Base-by-base conservation (phyloP, 30 jellyfish, hydroid and myxozoan genomes). In the Morbakka virulenta region DNA sequence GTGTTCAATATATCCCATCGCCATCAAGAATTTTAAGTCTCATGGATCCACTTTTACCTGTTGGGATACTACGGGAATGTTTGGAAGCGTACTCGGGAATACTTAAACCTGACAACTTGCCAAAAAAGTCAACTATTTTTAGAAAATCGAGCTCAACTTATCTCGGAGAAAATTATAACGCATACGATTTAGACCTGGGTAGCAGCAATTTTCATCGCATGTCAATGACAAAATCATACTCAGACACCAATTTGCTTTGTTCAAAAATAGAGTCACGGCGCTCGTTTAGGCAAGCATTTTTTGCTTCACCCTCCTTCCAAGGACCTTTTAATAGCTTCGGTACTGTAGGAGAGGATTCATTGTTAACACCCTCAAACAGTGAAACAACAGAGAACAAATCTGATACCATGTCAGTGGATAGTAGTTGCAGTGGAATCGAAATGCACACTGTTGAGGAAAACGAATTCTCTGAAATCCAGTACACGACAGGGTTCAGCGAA, bases 11-110 rank as follows among this genome's bases (percentile, higher is more conserved):
- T 48, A 70, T 85, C 1, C 95, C 96, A 0, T 69, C 99, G 26
- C 99, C 99, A 13, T 94, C 99, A 0, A 88, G 99, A n/a, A 75
- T 94, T 64, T 89, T 94, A 9, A 61, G 95, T n/a, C 57, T 84
- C 21, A 87, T 87, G 97, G 99, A 94, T 36, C 99, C 97, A 2
- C 76, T 94, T 13, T 76, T 94, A 50, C 96, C 97, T 32, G 69
- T 86, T 9, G 99, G 97, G 30, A 89, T 94, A 14, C 79, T 94
- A 76, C 88, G 88, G 69, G 88, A 79, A 9, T 87, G 97, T 57
- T 70, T 87, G 20, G 85, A 73, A 49, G 97, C 99, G 12, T 94
- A 94, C 82, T 87, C 93, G 2, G 97, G 96, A 9, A 76, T 32
- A 22, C 64, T 83, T 4, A 69, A 73, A 34, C 80, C 50, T 2